A percentile compares a stretch with the other conserved stretches of the same genome.
Conservation (phyloP, 2,888 invertebrate genomes). For the Falcaria lacertinaria region DNA sequence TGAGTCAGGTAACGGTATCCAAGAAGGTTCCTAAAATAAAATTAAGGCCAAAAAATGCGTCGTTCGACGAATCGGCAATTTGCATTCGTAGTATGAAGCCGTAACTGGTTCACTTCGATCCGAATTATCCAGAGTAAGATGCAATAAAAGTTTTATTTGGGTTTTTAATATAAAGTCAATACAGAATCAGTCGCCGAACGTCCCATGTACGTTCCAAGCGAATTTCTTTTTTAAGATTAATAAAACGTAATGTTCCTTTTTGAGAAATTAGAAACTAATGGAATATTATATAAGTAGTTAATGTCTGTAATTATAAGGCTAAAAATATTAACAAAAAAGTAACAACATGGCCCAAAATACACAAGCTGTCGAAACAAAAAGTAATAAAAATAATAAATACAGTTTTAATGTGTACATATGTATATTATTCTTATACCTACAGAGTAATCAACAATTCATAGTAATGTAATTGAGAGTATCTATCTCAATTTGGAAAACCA, state of each 20-base stretch:
- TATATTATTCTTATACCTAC: no score
- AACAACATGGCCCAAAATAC: no score
- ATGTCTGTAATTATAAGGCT: no score
- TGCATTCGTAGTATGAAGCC: conserved; percentile 56
- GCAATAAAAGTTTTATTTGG: conserved; percentile 43
- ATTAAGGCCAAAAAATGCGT: conserved; percentile 42
- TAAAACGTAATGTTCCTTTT: no score
- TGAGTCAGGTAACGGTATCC: conserved; percentile 30
- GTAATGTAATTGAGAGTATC: not conserved
- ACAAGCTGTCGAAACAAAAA: no score
- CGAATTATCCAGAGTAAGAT: conserved; percentile 52
- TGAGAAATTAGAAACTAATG: no score
- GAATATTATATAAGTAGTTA: no score
- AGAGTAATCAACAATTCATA: not conserved
- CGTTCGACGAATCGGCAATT: conserved; percentile 49
- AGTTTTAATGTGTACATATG: no score
- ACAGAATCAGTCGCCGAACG: conserved; percentile 9
- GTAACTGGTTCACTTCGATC: conserved; percentile 46
- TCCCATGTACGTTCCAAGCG: no score
- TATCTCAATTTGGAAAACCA: conserved; percentile 5
- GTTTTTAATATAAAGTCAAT: conserved; percentile 32
- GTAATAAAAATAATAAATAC: no score
- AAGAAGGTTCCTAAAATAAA: conserved; percentile 43
- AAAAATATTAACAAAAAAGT: no score
- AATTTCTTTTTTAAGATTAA: no score